Evolutionary conservation across 2,797 vertebrate genomes (phyloP).

Genomic region (Champsocephalus esox): DNA sequence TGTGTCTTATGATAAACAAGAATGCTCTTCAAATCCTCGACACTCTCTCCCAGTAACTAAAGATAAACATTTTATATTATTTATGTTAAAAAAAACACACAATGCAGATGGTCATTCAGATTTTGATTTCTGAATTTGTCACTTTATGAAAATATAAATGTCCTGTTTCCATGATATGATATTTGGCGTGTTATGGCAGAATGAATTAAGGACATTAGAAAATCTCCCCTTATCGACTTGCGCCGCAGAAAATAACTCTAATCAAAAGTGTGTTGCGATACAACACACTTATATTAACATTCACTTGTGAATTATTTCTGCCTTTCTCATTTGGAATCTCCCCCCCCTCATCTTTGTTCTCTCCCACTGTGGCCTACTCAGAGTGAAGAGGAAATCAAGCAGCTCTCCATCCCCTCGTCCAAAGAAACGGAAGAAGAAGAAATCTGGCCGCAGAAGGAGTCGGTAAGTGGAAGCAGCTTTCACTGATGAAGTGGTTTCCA

Average conservation of each 20-base stretch:
- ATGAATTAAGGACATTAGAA: slow-evolving; percentile 54
- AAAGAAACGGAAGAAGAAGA: slow-evolving; percentile 99
- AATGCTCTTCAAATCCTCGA: slow-evolving; percentile 12
- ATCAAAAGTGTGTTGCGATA: slow-evolving; percentile 41
- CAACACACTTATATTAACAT: slow-evolving; percentile 45
- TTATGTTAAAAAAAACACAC: slow-evolving; percentile 26
- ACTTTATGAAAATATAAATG: slow-evolving; percentile 37
- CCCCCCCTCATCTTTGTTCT: slow-evolving; percentile 1
- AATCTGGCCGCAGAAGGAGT: slow-evolving; percentile 91
- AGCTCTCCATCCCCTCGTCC: slow-evolving; percentile 94
- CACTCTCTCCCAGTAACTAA: neutral
- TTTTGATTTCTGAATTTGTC: slow-evolving; percentile 11
- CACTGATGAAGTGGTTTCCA: slow-evolving; percentile 35
- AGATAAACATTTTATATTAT: slow-evolving; percentile 20
- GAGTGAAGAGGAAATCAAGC: slow-evolving; percentile 90
- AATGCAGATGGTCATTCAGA: slow-evolving; percentile 39
- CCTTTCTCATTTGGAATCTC: slow-evolving; percentile 6
- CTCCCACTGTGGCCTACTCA: slow-evolving; percentile 50
- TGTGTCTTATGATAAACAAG: slow-evolving; percentile 29
- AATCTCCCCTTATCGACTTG: slow-evolving; percentile 27
- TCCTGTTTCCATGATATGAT: slow-evolving; percentile 28
- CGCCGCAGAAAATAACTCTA: slow-evolving; percentile 53
- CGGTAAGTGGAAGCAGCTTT: slow-evolving; percentile 86
- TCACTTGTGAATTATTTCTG: slow-evolving; percentile 40
- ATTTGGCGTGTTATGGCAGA: slow-evolving; percentile 21